phyloP scores from a whole-genome alignment of 92 coral and sea anemone genomes.

The Porites rus region DNA sequence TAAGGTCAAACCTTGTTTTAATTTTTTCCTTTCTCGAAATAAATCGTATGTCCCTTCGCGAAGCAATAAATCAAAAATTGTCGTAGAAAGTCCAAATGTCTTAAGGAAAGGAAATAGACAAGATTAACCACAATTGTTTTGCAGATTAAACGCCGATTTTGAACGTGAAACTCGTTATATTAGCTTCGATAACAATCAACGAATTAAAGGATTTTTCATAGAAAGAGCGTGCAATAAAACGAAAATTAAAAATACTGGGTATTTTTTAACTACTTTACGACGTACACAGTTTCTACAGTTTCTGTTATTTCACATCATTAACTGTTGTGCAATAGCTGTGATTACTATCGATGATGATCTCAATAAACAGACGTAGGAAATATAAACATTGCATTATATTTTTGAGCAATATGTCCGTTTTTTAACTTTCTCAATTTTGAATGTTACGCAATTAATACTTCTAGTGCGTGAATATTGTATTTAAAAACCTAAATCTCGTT shows the following conservation, averaged over 20 bases:
- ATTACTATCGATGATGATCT: no score
- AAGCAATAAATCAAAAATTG: not conserved
- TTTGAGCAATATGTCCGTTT: not conserved
- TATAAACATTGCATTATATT: not conserved
- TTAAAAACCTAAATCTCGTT: not conserved
- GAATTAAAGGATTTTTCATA: not conserved
- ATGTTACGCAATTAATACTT: slow-evolving; percentile 15
- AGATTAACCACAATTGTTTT: slow-evolving; percentile 23
- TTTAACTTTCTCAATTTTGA: not conserved
- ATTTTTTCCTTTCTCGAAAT: slow-evolving; percentile 20
- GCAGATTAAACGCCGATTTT: slow-evolving; percentile 3
- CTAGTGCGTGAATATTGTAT: not conserved
- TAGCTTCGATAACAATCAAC: slow-evolving; percentile 11
- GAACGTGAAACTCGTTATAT: not conserved
- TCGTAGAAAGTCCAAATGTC: slow-evolving; percentile 2
- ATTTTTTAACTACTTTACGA: not conserved
- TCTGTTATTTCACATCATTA: not conserved
- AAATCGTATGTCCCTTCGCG: not conserved
- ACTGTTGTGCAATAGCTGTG: not conserved
- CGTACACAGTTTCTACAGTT: not conserved
- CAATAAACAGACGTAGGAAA: not conserved
- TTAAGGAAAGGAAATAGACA: not conserved
- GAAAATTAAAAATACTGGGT: not conserved
- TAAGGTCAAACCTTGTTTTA: not conserved
- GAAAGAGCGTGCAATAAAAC: not conserved